Evolutionary conservation across 2,888 invertebrate genomes (phyloP).

Genomic region (Lysandra bellargus): DNA sequence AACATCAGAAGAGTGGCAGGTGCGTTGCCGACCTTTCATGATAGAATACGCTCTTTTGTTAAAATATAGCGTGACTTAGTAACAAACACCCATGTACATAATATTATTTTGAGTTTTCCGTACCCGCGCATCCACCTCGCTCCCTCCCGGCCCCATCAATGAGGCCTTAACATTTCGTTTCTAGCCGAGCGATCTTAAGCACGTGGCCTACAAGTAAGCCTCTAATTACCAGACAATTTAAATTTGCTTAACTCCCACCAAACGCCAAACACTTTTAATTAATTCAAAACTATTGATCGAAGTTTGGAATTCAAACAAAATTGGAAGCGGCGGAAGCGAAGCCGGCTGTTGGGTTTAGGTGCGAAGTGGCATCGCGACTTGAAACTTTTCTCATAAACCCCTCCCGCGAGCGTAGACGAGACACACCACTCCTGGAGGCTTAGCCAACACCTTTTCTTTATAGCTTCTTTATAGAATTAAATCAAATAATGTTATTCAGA

Average conservation of each 20-base stretch:
- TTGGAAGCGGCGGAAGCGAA: conserved; percentile 31
- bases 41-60: no score
- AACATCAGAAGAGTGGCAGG: no score
- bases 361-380: conserved; percentile 39
- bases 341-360: conserved; percentile 39
- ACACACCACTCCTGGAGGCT: background rate
- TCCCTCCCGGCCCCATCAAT: no score
- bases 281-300: conserved; percentile 20
- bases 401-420: conserved; percentile 24
- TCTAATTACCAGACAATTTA: background rate
- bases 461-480: background rate
- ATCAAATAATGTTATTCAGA: no score
- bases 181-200: no score
- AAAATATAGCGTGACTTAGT: no score
- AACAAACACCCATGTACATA: no score
- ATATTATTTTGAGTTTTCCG: no score
- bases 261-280: conserved; percentile 14
- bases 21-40: no score
- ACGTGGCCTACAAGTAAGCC: background rate
- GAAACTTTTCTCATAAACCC: conserved; percentile 43
- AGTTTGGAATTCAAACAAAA: conserved; percentile 29
- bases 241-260: background rate
- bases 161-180: no score
- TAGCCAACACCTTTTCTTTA: background rate
- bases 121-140: no score